Percentiles rank a stretch among this genome's conserved stretches.
Evolutionary conservation across 2,797 vertebrate species (phyloP).

Genomic region (Etheostoma perlongum): DNA sequence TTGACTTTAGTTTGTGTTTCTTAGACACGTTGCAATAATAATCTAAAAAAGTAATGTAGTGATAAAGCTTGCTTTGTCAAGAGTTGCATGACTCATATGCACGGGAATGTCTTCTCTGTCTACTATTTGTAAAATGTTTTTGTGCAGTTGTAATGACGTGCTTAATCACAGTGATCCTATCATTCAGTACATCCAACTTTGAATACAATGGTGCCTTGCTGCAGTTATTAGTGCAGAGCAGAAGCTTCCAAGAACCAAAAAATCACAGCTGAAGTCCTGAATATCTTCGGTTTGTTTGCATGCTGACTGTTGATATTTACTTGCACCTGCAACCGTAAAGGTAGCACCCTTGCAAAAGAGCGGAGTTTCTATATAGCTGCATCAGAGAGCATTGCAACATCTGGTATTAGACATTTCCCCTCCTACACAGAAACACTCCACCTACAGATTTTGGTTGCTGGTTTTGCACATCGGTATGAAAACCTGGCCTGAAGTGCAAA

Average conservation of each 20-base stretch:
- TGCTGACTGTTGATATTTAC: conserved; percentile 1
- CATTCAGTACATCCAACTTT: neutral
- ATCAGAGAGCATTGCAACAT: conserved; percentile 9
- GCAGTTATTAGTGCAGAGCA: neutral
- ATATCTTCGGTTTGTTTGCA: conserved; percentile 2
- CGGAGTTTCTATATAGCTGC: conserved; percentile 19
- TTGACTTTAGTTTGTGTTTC: neutral
- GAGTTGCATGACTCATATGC: conserved; percentile 16
- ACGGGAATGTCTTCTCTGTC: conserved; percentile 35
- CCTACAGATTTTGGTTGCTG: conserved; percentile 16
- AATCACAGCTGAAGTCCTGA: neutral
- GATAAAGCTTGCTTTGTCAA: neutral
- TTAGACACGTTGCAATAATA: neutral
- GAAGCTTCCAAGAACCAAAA: neutral
- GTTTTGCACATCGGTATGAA: conserved; percentile 12
- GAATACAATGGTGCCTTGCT: neutral
- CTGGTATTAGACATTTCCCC: conserved; percentile 9
- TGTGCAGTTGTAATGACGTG: conserved; percentile 2
- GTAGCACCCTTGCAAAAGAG: conserved; percentile 5
- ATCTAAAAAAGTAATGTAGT: neutral
- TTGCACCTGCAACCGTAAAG: conserved; percentile 20
- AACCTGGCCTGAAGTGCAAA: conserved; percentile 30
- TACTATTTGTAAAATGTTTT: conserved; percentile 19
- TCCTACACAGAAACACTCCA: conserved; percentile 44
- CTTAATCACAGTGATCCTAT: neutral